Evolutionary conservation across 2,113 vertebrate genomes (phyloP), one percentile per base, ranked within the genome.

Genomic region (Puffinus mauretanicus): DNA sequence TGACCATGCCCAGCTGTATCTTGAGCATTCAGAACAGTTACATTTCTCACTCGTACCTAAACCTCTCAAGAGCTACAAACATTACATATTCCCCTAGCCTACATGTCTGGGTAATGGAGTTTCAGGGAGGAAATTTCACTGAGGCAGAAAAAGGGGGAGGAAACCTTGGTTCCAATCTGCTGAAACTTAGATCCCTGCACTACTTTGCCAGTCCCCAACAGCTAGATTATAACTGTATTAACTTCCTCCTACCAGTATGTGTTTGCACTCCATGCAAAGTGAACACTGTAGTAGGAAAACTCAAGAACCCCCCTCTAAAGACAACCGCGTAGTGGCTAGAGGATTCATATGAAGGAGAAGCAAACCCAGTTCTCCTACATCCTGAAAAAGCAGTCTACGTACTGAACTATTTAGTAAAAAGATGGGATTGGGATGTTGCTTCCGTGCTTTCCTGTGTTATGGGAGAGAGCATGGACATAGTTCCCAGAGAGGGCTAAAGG

Each of bases 331-430:
- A 25, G 67, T 16, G 24, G 19, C 5, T 19, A 21, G 21, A 57
- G 25, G 2, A 1, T 36, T 73, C 18, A 1, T 2, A 4, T 7
- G 30, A 32, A 40, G 38, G 25, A 54, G 54, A 27, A 3, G 8
- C 49, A 71, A 76, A n/a, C 29, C 62, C 83, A 77, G 57, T 26
- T 55, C 57, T 80, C 25, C 42, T 13, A 8, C 49, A 44, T 10
- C 38, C 73, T 13, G 15, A 80, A n/a, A 3, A 30, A 84, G 25
- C 62, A 46, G 20, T 17, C 51, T 40, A 10, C 0, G 0, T 51
- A 10, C 36, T 24, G 14, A 79, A 67, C 21, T 30, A 5, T 20
- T 67, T 2, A 38, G 12, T 25, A 32, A 61, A 76, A 71, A 44
- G 42, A 8, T 14, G 49, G 72, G 30, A 10, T 8, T 80, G 51